Evolutionary conservation across 2,113 vertebrate genomes (phyloP).

Genomic region (Tachuris rubrigastra): DNA sequence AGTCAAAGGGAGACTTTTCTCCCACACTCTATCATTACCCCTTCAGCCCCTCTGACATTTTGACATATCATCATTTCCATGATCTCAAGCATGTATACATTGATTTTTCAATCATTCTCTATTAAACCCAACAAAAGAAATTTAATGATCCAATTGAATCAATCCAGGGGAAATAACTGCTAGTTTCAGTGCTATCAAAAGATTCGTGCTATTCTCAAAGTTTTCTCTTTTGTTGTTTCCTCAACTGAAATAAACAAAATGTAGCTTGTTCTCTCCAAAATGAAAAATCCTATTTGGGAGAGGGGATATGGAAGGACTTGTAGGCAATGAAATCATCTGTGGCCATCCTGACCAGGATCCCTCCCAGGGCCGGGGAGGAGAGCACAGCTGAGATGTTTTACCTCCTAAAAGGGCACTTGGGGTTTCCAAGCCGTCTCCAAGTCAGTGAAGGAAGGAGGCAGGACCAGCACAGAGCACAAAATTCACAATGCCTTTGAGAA

Average conservation of each 20-base stretch:
- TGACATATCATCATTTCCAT: constrained; percentile 73
- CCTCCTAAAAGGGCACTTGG: not conserved
- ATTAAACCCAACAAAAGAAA: constrained; percentile 72
- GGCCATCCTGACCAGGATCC: not conserved
- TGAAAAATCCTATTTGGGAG: not conserved
- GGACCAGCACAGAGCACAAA: not conserved
- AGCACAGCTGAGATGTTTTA: rapidly evolving
- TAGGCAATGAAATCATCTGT: not conserved
- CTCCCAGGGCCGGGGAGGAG: not conserved
- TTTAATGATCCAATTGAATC: constrained; percentile 70
- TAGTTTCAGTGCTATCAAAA: constrained; percentile 59
- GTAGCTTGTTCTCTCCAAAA: not conserved
- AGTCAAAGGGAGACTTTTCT: constrained; percentile 69
- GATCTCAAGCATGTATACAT: constrained; percentile 69
- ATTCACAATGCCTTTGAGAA: not conserved
- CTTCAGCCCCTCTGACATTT: constrained; percentile 73
- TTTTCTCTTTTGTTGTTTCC: constrained; percentile 49
- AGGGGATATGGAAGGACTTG: not conserved
- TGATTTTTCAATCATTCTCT: constrained; percentile 73
- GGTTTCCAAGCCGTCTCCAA: not conserved
- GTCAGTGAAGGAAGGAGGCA: not conserved
- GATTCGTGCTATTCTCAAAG: constrained; percentile 26
- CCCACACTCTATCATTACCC: constrained; percentile 65
- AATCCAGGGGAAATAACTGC: constrained; percentile 66
- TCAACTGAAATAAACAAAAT: constrained; percentile 28